Percentiles rank a stretch among this genome's conserved stretches.
phyloP scores from a whole-genome alignment of 2,113 vertebrate genomes.

The Notothenia coriiceps region DNA sequence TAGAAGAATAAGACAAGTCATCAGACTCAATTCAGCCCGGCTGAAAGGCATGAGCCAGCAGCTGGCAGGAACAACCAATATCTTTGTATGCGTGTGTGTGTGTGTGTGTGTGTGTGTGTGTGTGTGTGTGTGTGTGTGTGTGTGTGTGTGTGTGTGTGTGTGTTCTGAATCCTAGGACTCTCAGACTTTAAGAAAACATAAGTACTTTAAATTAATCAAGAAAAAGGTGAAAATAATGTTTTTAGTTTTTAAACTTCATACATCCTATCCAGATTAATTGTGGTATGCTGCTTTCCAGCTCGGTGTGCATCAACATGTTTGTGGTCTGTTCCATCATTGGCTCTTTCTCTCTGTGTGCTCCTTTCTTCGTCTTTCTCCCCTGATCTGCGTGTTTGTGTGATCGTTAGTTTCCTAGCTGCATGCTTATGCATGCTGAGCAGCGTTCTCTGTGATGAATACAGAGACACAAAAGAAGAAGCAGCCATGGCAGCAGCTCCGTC shows the following conservation, averaged over 20 bases:
- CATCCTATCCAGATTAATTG: background rate
- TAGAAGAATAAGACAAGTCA: constrained; percentile 45
- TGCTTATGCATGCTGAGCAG: constrained; percentile 5
- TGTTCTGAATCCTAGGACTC: constrained; percentile 1
- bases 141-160: constrained; percentile 21
- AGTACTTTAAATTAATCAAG: background rate
- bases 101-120: constrained; percentile 38
- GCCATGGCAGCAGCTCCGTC: background rate
- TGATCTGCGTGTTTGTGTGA: background rate
- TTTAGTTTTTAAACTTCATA: background rate
- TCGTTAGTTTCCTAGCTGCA: background rate
- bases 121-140: constrained; percentile 30
- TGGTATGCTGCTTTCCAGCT: background rate
- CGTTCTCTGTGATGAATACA: background rate
- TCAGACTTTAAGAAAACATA: background rate
- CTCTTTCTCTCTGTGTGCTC: background rate
- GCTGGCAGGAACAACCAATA: constrained; percentile 35
- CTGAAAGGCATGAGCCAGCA: constrained; percentile 55
- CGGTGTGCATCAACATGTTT: background rate
- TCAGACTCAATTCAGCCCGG: constrained; percentile 29
- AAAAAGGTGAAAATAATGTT: background rate
- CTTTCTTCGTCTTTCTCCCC: background rate
- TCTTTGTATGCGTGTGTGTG: constrained; percentile 49
- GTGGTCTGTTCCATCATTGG: background rate
- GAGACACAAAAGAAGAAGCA: constrained; percentile 8